Base-by-base conservation (phyloP, 2,888 invertebrate species). In the Mechanitis messenoides region DNA sequence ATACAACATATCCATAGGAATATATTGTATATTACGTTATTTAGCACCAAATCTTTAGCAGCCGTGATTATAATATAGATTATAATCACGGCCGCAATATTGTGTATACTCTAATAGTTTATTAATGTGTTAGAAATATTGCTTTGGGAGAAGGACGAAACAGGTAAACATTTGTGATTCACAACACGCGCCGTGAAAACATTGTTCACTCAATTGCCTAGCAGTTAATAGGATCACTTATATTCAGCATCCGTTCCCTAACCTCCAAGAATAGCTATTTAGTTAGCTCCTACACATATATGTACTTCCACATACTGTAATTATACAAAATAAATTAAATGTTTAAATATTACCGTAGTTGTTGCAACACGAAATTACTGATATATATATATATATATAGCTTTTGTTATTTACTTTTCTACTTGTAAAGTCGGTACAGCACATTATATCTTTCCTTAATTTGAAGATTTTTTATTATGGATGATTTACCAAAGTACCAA, bases 201-300 rank as follows among this genome's bases (percentile, higher is more conserved):
- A 77, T 77, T 71, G 74, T 75, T 77, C 76, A 31, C 77, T 78
- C 82, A 81, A 82, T 83, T 83, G 83, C 75, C 79, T 79, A 73
- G 73, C 76, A 78, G 80, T 75, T 87, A 88, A 87, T 87, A 86
- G 80, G 87, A 85, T 82, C 87, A 87, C 88, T 89, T 87, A 86
- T 84, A 89, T 89, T 88, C 88, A 73, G 75, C 68, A 71, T 80
- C 77, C 87, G 87, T 86, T 80, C 75, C 74, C 79, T 80, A 80
- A 80, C 76, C 63, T 79, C 77, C 81, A 78, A 78, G 83, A 20
- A 83, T 85, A 85, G 83, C 76, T 81, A 74, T 64, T 76, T 80
- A 77, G 82, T 81, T 81, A 83, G 82, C 78, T 79, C 77, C 77
- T 78, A 76, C 84, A 79, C 80, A 74, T 84, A 79, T 83, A 82